Evolutionary conservation across 2,113 vertebrate species (phyloP).

Genomic region (Porphyrio hochstetteri): DNA sequence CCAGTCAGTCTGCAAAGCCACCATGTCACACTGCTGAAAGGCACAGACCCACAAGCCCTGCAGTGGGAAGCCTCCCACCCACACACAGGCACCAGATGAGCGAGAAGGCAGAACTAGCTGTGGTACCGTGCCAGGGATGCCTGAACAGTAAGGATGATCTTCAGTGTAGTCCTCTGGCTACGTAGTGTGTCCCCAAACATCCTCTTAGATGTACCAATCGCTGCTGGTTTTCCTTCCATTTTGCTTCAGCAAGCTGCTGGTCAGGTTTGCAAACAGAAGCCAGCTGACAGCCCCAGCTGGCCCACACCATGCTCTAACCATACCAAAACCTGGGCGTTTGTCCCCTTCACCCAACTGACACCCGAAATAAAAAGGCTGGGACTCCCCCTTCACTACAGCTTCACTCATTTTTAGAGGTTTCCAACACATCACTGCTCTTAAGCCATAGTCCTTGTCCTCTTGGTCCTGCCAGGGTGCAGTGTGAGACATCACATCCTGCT

Average conservation of each 20-base stretch:
- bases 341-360: not conserved
- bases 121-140: not conserved
- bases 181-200: too few relatives aligned
- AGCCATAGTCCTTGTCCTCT: not conserved
- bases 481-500: not conserved
- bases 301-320: not conserved
- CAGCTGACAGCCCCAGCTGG: too few relatives aligned
- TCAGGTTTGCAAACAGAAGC: not conserved
- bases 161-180: not conserved
- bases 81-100: not conserved
- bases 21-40: not conserved
- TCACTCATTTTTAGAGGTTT: not conserved
- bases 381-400: not conserved
- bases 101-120: not conserved
- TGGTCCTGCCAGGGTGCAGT: not conserved
- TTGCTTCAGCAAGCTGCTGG: not conserved
- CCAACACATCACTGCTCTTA: not conserved
- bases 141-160: not conserved
- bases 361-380: not conserved
- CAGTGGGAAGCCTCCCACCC: fast-evolving
- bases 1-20: not conserved
- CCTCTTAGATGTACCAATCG: not conserved
- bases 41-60: not conserved
- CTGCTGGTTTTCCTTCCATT: not conserved
- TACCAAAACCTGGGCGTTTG: not conserved